A percentile compares a stretch with the other conserved stretches of the same genome.
phyloP scores from a whole-genome alignment of 2,113 vertebrate genomes.

The Rhynchomys soricoides region DNA sequence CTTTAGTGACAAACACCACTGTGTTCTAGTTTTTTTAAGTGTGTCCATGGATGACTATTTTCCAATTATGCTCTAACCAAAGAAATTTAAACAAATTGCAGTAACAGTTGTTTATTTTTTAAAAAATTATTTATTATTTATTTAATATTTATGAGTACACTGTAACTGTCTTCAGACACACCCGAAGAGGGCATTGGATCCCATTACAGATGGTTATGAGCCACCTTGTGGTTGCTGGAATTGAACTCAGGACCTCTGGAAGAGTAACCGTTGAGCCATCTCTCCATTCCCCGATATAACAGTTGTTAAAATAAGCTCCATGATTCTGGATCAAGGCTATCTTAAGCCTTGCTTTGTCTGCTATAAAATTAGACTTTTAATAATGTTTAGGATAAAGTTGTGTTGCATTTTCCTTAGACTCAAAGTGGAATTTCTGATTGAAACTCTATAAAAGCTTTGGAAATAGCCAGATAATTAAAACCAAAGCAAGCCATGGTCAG shows the following conservation, averaged over 20 bases:
- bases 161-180: too few relatives aligned
- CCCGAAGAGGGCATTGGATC: too few relatives aligned
- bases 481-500: not conserved
- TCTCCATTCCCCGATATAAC: too few relatives aligned
- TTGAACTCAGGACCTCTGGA: too few relatives aligned
- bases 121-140: too few relatives aligned
- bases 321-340: not conserved
- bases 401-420: slow-evolving; percentile 41
- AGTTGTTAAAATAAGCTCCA: slow-evolving; percentile 1
- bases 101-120: too few relatives aligned
- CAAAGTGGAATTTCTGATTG: slow-evolving; percentile 23
- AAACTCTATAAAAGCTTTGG: not conserved
- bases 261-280: too few relatives aligned
- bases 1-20: not conserved
- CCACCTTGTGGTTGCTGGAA: too few relatives aligned
- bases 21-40: not conserved
- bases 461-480: slow-evolving; percentile 35
- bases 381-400: not conserved
- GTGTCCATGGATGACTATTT: not conserved
- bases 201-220: too few relatives aligned
- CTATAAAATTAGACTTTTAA: slow-evolving; percentile 26
- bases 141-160: too few relatives aligned
- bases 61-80: slow-evolving; percentile 12
- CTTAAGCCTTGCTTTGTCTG: not conserved
- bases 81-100: slow-evolving; percentile 29